Evolutionary conservation across 2,113 vertebrate genomes (phyloP).

Genomic region (Scopus umbretta): DNA sequence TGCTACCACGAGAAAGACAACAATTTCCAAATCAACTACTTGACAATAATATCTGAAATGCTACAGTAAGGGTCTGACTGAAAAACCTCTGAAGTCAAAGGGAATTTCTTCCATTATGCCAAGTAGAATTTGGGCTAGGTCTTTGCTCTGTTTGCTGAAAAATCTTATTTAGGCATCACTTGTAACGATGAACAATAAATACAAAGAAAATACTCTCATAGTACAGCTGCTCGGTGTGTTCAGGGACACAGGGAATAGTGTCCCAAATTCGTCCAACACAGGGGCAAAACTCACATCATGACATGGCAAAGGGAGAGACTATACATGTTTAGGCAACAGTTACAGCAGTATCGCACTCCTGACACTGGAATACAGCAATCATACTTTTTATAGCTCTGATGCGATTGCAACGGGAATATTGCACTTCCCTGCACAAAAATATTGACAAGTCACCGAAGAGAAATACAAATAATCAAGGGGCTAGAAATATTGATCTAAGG

Average conservation of each 20-base stretch:
- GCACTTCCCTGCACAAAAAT: neutral
- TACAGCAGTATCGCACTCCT: rapidly evolving
- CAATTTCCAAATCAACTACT: constrained; percentile 18
- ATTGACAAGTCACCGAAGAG: neutral
- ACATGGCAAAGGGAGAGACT: neutral
- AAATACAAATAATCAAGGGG: constrained; percentile 7
- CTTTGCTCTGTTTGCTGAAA: neutral
- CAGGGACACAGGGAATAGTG: rapidly evolving
- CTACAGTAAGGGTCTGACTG: neutral
- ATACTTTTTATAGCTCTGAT: neutral
- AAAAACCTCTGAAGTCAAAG: neutral
- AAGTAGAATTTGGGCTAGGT: neutral
- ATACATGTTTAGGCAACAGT: neutral
- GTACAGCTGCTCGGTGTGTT: neutral
- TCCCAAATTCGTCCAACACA: neutral
- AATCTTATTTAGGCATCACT: neutral
- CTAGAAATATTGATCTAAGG: neutral
- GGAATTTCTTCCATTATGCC: neutral
- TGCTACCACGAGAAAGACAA: neutral
- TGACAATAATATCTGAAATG: neutral
- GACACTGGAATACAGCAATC: neutral
- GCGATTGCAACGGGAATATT: neutral
- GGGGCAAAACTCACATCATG: neutral
- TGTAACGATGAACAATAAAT: neutral
- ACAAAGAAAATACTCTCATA: neutral